Conservation (phyloP, 1,140 invertebrate species). For the Teleogryllus occipitalis region DNA sequence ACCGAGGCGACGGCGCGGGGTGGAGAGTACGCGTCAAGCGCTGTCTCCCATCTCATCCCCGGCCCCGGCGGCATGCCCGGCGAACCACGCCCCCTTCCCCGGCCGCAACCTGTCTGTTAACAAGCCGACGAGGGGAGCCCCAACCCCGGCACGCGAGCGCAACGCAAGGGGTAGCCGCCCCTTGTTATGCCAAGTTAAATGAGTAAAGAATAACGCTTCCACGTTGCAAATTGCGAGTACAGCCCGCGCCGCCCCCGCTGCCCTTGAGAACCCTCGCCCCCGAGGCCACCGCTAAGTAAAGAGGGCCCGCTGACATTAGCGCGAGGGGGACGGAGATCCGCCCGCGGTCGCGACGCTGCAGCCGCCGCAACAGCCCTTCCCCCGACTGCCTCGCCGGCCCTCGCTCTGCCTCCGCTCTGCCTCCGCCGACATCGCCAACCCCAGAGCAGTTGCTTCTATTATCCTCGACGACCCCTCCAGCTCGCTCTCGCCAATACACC, state of each 20-base stretch:
- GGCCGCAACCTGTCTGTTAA: not conserved
- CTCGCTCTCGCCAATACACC: no score
- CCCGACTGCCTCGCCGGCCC: not conserved
- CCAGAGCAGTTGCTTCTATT: no score
- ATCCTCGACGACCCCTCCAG: no score
- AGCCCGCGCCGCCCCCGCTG: no score
- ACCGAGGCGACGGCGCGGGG: no score
- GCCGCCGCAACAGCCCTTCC: not conserved
- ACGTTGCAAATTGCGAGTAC: not conserved
- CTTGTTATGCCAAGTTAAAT: slow-evolving; percentile 5
- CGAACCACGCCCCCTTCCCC: no score
- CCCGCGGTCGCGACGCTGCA: no score
- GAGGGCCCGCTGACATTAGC: not conserved
- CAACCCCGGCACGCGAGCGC: not conserved
- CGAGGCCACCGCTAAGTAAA: not conserved
- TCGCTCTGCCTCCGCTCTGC: no score
- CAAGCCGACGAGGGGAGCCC: not conserved
- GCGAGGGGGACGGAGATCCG: not conserved
- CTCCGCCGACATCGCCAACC: no score
- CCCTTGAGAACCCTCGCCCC: not conserved
- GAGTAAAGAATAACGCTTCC: slow-evolving; percentile 4
- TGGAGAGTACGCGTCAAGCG: no score
- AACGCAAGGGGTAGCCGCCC: not conserved
- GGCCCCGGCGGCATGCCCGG: no score
- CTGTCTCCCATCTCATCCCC: no score